Percentiles rank a stretch among this genome's conserved stretches.
These are phyloP conservation scores for Alectoris magna DNA, from an alignment of 2,797 vertebrate genomes.

Conservation along the genomic window DNA sequence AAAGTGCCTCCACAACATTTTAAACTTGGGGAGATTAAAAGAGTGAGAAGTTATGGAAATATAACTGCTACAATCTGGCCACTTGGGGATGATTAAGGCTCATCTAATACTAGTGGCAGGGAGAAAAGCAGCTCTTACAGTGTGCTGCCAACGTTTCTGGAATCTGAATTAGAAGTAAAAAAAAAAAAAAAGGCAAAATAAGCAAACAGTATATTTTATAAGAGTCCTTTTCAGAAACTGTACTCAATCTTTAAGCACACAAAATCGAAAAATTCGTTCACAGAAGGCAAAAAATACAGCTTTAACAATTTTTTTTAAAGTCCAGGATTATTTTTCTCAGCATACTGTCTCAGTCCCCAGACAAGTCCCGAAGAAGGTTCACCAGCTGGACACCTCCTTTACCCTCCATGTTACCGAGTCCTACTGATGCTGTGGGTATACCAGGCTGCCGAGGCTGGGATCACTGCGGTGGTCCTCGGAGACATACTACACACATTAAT, in stretches of 20 bases:
- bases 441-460: neutral
- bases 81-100: neutral
- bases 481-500: neutral
- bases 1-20: neutral
- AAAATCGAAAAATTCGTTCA: neutral
- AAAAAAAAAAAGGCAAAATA: neutral
- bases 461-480: neutral
- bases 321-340: neutral
- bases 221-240: neutral
- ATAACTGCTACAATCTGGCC: neutral
- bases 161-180: neutral
- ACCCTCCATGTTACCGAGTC: fast-evolving
- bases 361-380: neutral
- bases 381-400: neutral
- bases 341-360: neutral
- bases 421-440: neutral
- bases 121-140: neutral
- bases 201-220: neutral
- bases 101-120: neutral
- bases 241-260: neutral
- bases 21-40: neutral
- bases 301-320: neutral
- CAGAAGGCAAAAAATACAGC: neutral
- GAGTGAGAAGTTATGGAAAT: neutral
- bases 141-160: neutral